Evolutionary conservation across 2,113 vertebrate genomes (phyloP), one percentile per base, ranked within the genome.

Genomic region (Marcusenius ussheri): DNA sequence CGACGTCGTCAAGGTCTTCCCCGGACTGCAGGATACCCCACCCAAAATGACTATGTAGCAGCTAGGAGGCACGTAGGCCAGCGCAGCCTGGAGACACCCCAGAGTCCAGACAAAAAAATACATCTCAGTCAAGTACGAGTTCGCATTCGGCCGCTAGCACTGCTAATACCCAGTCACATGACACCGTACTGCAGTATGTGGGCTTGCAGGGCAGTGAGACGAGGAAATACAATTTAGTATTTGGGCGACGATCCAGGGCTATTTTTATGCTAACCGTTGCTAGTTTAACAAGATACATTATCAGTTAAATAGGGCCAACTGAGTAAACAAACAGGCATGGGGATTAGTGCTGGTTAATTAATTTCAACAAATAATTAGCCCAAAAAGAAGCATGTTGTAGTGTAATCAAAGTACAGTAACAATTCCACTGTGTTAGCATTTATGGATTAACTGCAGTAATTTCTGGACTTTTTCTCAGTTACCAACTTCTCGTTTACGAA

Each of bases 181-280:
- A 87, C 85, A 87, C 45, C 5, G 17, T 53, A 87, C 85, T 87
- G 85, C 49, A 53, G 85, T 53, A 87, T 87, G 85, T 53, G 31
- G 47, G 85, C 85, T 53, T 56, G 50, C 50, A 21, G 17, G 31
- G 49, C 85, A 87, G 85, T 53, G 85, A 87, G 85, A 51, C 7
- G 8, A 87, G 49, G 50, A 87, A 87, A 87, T 87, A 49, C 49
- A 53, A 39, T 53, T 87, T 35, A 56, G 50, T 56, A 87, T 39
- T 87, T 51, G 4, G 85, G 50, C 50, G n/a, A 87, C 31, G 31
- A 87, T 53, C 50, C 85, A 87, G 49, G 27, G 31, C 85, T 87
- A 87, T 87, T 87, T 56, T 15, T 53, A 39, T 31, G 27, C 49
- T 87, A 56, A 87, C 50, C 27, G 85, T 39, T 56, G 85, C 85